Evolutionary conservation across 2,113 vertebrate species (phyloP).

Genomic region (Chaenocephalus aceratus): DNA sequence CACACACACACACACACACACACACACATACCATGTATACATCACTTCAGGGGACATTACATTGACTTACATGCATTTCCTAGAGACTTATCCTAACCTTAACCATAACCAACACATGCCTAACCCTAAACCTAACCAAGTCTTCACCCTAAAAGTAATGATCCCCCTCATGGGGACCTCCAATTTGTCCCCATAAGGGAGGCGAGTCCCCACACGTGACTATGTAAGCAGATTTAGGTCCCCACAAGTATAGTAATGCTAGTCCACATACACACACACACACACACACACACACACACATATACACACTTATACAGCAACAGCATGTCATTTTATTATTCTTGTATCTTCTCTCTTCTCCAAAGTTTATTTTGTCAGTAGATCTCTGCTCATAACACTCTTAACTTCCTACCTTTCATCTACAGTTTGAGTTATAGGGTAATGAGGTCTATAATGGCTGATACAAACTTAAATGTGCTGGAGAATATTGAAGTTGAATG

Average conservation of each 20-base stretch:
- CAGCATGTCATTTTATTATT: constrained; percentile 22
- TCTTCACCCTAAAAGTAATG: too few relatives aligned
- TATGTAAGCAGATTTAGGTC: too few relatives aligned
- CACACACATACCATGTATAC: background rate
- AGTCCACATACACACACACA: constrained; percentile 5
- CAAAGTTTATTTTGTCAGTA: constrained; percentile 16
- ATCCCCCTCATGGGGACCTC: too few relatives aligned
- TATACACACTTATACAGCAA: constrained; percentile 4
- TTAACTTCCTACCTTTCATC: constrained; percentile 23
- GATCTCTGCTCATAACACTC: constrained; percentile 18
- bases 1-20: background rate
- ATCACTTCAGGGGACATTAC: too few relatives aligned
- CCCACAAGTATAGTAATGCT: too few relatives aligned
- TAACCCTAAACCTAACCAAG: too few relatives aligned
- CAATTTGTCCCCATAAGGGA: too few relatives aligned
- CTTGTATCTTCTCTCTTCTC: constrained; percentile 19
- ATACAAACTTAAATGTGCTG: background rate
- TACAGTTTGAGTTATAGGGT: constrained; percentile 22
- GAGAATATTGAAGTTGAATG: background rate
- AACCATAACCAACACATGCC: too few relatives aligned
- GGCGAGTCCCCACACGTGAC: too few relatives aligned
- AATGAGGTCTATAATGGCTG: constrained; percentile 24
- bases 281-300: too few relatives aligned
- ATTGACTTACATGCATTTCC: too few relatives aligned
- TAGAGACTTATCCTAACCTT: too few relatives aligned